Conservation (phyloP, 2,113 vertebrate genomes). For the Hypocryptadius cinnamomeus region DNA sequence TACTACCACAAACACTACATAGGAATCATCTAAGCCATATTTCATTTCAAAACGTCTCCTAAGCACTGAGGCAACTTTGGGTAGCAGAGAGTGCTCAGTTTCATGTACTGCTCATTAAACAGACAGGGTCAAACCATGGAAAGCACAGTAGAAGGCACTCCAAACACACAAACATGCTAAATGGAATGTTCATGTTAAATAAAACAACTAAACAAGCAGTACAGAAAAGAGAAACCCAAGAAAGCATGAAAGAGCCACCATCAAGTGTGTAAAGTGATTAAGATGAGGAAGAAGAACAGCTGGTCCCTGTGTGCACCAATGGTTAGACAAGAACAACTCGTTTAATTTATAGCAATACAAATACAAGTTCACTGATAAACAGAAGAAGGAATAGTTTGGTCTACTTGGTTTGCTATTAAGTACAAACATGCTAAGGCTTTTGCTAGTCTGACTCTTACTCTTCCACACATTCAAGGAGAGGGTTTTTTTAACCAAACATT, state of each 20-base stretch:
- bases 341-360: neutral
- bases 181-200: neutral
- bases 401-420: neutral
- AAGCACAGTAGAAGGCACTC: neutral
- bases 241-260: neutral
- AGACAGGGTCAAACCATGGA: neutral
- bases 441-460: neutral
- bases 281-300: neutral
- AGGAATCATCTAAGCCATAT: neutral
- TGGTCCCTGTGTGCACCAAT: neutral
- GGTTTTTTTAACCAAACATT: neutral
- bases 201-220: neutral
- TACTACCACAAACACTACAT: accelerated
- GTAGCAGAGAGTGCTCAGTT: neutral
- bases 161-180: neutral
- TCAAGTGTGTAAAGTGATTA: neutral
- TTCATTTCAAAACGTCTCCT: neutral
- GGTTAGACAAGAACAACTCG: neutral
- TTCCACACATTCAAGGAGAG: neutral
- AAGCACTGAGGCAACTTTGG: neutral
- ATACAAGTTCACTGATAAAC: neutral
- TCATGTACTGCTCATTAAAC: neutral
- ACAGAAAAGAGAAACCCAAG: neutral
- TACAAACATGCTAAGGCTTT: neutral
- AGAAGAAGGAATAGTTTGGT: neutral